phyloP scores from a whole-genome alignment of 2,797 vertebrate species.

The Tenualosa thibaudeaui region DNA sequence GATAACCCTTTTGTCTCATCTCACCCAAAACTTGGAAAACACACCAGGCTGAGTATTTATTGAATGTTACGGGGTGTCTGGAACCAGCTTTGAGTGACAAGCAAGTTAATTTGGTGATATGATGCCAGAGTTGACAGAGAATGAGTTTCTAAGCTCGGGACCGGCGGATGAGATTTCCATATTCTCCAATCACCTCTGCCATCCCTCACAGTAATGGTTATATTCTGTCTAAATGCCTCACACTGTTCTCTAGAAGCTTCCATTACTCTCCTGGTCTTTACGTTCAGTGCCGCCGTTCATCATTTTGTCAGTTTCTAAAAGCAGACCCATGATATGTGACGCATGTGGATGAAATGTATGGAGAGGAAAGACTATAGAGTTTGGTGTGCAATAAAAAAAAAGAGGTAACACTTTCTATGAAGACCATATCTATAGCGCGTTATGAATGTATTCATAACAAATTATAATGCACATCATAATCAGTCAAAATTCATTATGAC shows the following conservation, averaged over 20 bases:
- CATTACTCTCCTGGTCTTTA: background rate
- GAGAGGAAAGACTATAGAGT: background rate
- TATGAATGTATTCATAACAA: no score
- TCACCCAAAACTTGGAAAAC: background rate
- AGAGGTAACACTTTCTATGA: no score
- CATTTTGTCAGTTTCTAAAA: background rate
- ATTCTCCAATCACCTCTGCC: conserved; percentile 8
- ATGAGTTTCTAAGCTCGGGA: conserved; percentile 11
- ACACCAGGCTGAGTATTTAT: background rate
- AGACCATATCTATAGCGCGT: no score
- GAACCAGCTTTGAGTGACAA: conserved; percentile 12
- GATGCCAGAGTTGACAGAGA: background rate
- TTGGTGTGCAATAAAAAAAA: background rate
- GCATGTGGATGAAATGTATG: background rate
- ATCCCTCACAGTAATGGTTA: background rate
- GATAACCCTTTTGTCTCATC: background rate
- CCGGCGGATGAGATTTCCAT: background rate
- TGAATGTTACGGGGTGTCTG: background rate
- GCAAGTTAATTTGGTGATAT: conserved; percentile 11
- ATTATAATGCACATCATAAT: no score
- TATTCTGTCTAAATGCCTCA: background rate
- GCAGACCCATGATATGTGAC: background rate
- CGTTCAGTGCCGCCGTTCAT: background rate
- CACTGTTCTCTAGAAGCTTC: background rate
- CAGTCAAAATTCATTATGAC: no score